These are phyloP conservation scores for Drosophila merina DNA, from an alignment of 2,888 invertebrate genomes.

Conservation along the genomic window DNA sequence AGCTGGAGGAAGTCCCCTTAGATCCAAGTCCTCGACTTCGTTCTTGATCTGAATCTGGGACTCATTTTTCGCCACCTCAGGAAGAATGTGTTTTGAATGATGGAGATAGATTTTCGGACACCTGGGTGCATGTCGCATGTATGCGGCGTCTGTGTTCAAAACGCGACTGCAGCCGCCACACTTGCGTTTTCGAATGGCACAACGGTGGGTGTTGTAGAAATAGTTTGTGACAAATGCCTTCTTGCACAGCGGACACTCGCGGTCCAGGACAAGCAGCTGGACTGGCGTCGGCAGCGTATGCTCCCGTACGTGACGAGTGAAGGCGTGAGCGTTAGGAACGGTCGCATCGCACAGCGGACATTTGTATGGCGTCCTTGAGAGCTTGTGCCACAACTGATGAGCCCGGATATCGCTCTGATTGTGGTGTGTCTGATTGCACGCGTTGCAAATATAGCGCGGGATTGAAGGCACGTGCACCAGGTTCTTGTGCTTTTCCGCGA, in stretches of 20 bases:
- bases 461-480: conserved; percentile 76
- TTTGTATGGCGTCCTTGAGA: conserved; percentile 83
- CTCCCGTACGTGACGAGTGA: conserved; percentile 78
- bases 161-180: conserved; percentile 81
- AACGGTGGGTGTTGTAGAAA: conserved; percentile 82
- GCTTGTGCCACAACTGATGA: conserved; percentile 84
- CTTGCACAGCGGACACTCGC: conserved; percentile 81
- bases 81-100: conserved; percentile 77
- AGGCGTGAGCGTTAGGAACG: conserved; percentile 74
- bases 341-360: conserved; percentile 84
- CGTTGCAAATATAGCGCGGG: conserved; percentile 84
- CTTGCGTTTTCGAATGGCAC: conserved; percentile 78
- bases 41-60: conserved; percentile 76
- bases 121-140: conserved; percentile 76
- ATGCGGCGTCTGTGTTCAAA: conserved; percentile 71
- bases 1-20: conserved; percentile 21
- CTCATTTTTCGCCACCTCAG: conserved; percentile 64
- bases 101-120: conserved; percentile 76
- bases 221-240: conserved; percentile 81
- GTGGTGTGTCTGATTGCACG: conserved; percentile 84
- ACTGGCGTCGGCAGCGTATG: conserved; percentile 65
- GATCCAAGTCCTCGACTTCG: conserved; percentile 67
- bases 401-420: conserved; percentile 81
- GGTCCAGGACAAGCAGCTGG: conserved; percentile 73
- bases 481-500: conserved; percentile 74